These are phyloP conservation scores for Bradypodion ventrale DNA, from an alignment of 2,797 vertebrate species.

Conservation along the genomic window DNA sequence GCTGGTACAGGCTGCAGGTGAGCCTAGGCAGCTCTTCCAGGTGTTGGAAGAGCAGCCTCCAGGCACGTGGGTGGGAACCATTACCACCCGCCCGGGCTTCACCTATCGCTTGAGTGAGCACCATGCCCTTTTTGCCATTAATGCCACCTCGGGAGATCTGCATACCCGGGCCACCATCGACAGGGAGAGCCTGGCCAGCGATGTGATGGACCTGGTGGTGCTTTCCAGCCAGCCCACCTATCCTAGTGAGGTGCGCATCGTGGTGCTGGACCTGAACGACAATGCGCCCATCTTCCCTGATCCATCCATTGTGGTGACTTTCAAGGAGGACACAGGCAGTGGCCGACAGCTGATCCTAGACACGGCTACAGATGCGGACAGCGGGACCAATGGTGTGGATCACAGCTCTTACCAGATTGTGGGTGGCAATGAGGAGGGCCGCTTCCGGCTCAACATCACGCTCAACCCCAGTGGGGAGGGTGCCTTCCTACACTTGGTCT, in stretches of 20 bases:
- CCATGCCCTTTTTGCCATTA: constrained; percentile 93
- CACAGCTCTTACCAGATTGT: constrained; percentile 94
- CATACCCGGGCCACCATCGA: constrained; percentile 91
- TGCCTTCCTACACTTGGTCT: constrained; percentile 95
- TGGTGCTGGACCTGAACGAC: constrained; percentile 95
- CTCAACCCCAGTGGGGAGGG: constrained; percentile 97
- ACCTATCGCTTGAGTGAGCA: constrained; percentile 95
- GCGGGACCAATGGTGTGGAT: constrained; percentile 93
- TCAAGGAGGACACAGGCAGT: constrained; percentile 96
- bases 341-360: constrained; percentile 96
- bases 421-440: constrained; percentile 90
- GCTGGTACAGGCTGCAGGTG: constrained; percentile 79
- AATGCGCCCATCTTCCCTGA: constrained; percentile 96
- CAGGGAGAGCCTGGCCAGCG: constrained; percentile 88
- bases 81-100: constrained; percentile 91
- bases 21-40: constrained; percentile 92
- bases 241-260: constrained; percentile 93
- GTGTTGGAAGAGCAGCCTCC: constrained; percentile 93
- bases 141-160: constrained; percentile 88
- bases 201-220: constrained; percentile 94
- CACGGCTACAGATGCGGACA: constrained; percentile 94
- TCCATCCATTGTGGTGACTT: constrained; percentile 90
- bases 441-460: constrained; percentile 94
- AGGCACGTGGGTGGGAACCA: constrained; percentile 93
- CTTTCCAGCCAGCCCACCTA: constrained; percentile 97